Percentiles rank a stretch among this genome's conserved stretches.
These are phyloP conservation scores for Drosophila ohnishii DNA, from an alignment of 1,140 invertebrate species.

Conservation along the genomic window DNA sequence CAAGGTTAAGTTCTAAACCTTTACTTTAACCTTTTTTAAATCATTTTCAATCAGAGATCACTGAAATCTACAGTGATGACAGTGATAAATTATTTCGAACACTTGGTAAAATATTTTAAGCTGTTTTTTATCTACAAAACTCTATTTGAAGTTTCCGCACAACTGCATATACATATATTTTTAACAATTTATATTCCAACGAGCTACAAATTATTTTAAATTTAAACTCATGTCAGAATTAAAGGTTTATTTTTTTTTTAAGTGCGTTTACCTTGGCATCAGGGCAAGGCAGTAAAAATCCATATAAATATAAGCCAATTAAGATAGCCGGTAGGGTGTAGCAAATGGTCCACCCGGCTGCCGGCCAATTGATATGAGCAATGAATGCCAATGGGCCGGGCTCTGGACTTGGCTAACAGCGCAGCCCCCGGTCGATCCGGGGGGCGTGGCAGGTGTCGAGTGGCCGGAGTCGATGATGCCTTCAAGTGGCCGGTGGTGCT, in stretches of 20 bases:
- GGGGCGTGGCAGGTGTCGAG: slow-evolving; percentile 24
- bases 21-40: background rate
- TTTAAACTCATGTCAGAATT: too few relatives aligned
- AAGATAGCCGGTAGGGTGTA: slow-evolving; percentile 12
- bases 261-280: background rate
- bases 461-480: slow-evolving; percentile 13
- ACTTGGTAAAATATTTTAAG: background rate
- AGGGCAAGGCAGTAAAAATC: slow-evolving; percentile 10
- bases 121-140: background rate
- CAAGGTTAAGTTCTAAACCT: background rate
- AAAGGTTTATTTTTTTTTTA: background rate
- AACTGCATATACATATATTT: background rate
- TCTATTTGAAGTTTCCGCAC: background rate
- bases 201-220: too few relatives aligned
- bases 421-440: background rate
- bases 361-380: slow-evolving; percentile 51
- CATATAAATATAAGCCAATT: slow-evolving; percentile 57
- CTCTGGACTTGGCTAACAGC: background rate
- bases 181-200: too few relatives aligned
- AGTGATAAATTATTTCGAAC: background rate
- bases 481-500: slow-evolving; percentile 29
- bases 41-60: background rate
- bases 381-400: slow-evolving; percentile 31
- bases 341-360: slow-evolving; percentile 2
- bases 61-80: background rate